A percentile compares a stretch with the other conserved stretches of the same genome.
Evolutionary conservation across 2,888 invertebrate species (phyloP).

Genomic region (Stomorhina lunata): DNA sequence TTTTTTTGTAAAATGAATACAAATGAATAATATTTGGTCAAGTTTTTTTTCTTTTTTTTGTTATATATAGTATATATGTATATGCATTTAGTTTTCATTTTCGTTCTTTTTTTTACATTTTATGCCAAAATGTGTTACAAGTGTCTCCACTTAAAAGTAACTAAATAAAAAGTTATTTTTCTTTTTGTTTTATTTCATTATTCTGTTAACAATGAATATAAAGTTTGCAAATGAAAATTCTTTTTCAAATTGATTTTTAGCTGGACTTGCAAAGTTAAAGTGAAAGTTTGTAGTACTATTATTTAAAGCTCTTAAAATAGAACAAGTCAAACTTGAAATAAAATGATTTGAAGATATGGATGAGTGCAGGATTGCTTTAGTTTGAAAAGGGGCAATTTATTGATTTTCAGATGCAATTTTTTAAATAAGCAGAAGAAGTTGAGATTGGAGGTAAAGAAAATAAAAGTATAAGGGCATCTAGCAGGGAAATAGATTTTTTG

Average conservation of each 20-base stretch:
- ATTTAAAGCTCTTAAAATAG: not conserved
- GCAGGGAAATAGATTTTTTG: too few relatives aligned
- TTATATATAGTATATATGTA: not conserved
- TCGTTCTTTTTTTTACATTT: not conserved
- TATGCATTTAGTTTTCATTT: constrained; percentile 7
- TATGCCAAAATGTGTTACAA: constrained; percentile 35
- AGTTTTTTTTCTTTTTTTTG: constrained; percentile 15
- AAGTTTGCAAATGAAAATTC: constrained; percentile 6
- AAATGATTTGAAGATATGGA: too few relatives aligned
- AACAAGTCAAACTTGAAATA: too few relatives aligned
- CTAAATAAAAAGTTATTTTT: constrained; percentile 24
- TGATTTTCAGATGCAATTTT: too few relatives aligned
- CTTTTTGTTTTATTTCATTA: not conserved
- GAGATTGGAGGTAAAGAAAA: too few relatives aligned
- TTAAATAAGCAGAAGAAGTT: too few relatives aligned
- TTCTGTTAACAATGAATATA: not conserved
- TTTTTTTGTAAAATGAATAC: constrained; percentile 15
- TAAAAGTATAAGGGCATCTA: too few relatives aligned
- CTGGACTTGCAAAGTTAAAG: not conserved
- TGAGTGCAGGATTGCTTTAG: too few relatives aligned
- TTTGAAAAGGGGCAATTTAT: too few relatives aligned
- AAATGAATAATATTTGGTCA: constrained; percentile 37
- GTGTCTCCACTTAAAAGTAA: constrained; percentile 53
- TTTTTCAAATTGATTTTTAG: constrained; percentile 20
- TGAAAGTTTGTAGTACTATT: not conserved